Evolutionary conservation across 2,113 vertebrate genomes (phyloP), one percentile per base, ranked within the genome.

Genomic region (Oreocharis arfaki): DNA sequence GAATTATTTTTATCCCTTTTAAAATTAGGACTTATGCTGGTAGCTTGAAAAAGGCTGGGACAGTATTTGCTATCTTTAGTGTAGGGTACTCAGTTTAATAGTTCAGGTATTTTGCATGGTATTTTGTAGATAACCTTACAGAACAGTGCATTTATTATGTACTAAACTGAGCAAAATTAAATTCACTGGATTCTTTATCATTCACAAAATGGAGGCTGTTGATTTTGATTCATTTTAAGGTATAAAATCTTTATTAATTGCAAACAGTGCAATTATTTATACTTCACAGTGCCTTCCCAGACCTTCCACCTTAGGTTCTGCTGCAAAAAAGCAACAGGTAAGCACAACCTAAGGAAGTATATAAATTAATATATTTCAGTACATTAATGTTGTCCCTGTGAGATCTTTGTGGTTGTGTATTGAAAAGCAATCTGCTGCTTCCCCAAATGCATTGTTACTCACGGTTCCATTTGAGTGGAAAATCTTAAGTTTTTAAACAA

Each of bases 241-340:
- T 99, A 98, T 99, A 99, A 99, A 98, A 98, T 99, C 98, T 99
- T 98, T 98, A 98, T 98, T 99, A 99, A 99, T 98, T 99, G 99
- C 98, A 99, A 99, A 99, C 98, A 98, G 98, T 99, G 98, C 98
- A 98, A 98, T 98, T 99, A 99, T 99, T 99, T 99, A 99, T 99
- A 98, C 98, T 99, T 99, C 99, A 99, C 99, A 99, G 99, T 99
- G 99, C 99, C 99, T 98, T 98, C 98, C 99, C 99, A 98, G 99
- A 99, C 98, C 99, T 99, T 99, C 98, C 99, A 99, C 98, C 99
- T 99, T 99, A 99, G 99, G 99, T 99, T 99, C 99, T 99, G 99
- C 99, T 99, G 98, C 99, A 99, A 98, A 99, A 97, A 98, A 98
- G 98, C 99, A 99, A 98, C 99, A 99, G 99, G 99, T 99, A 99